Evolutionary conservation across 2,888 invertebrate genomes (phyloP), one percentile per base, ranked within the genome.

Genomic region (Falcaria lacertinaria): DNA sequence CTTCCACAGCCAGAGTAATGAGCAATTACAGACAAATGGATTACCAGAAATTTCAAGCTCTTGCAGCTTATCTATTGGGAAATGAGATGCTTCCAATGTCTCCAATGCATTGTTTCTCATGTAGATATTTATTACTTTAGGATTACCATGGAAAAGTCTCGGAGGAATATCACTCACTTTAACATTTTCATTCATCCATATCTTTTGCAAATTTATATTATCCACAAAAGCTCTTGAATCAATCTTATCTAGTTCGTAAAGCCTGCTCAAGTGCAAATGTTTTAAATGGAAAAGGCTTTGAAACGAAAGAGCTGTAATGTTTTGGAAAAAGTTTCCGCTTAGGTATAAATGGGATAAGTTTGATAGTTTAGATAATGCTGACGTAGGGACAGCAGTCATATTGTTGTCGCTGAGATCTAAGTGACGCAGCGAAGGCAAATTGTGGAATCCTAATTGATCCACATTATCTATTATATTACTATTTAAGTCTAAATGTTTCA

Each of bases 1-100:
- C 67, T 93, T 93, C 95, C 96, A 96, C 34, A 97, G 85, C 97
- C 97, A 97, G 49, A 95, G 90, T 47, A 97, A 83, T 40, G 96
- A 96, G 72, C 97, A 97, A 79, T 97, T 97, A 81, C 97, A 97
- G 47, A 93, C 91, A 51, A 97, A 90, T 0, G 96, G 96, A 84
- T 97, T 96, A 22, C 95, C 95, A 25, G 95, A 94, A 41, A 97
- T 90, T 55, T 93, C 92, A 25, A 97, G 86, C 47, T 92, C 91
- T 67, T 92, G 91, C 57, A 97, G 83, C 59, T 94, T 93, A 70
- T 96, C 96, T 61, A 96, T 91, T 22, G 96, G 96, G 66, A 96
- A 95, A 75, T 95, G 94, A 19, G 94, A 93, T 0, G 94, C 94
- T 70, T 95, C 95, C 6, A 96, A 83, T 0, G 94, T 93, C 59